A percentile compares a stretch with the other conserved stretches of the same genome.
phyloP scores from a whole-genome alignment of 2,888 invertebrate genomes.

The Apamea monoglypha region DNA sequence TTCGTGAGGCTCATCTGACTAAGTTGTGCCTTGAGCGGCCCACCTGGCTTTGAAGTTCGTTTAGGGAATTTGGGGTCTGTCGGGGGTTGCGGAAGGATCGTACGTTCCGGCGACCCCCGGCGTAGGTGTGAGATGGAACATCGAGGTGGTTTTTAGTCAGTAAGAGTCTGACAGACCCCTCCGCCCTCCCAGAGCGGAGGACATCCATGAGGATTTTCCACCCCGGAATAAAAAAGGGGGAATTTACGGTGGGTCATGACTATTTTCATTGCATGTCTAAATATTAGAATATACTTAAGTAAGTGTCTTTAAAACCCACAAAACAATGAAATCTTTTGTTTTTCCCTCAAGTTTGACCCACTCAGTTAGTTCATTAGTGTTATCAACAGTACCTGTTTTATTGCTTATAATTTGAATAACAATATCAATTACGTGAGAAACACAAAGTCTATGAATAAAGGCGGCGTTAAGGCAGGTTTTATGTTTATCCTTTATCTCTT shows the following conservation, averaged over 20 bases:
- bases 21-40: background rate
- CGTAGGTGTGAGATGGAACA: too few relatives aligned
- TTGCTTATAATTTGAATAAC: constrained; percentile 50
- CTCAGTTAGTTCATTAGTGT: constrained; percentile 20
- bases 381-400: constrained; percentile 56
- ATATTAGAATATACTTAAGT: background rate
- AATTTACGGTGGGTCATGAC: background rate
- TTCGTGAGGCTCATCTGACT: background rate
- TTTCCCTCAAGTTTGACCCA: background rate
- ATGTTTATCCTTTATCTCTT: constrained; percentile 19
- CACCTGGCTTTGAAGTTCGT: background rate
- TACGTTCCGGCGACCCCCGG: too few relatives aligned
- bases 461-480: constrained; percentile 11
- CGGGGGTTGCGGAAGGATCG: too few relatives aligned
- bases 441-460: constrained; percentile 41
- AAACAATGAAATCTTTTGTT: constrained; percentile 19
- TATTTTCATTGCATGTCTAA: background rate
- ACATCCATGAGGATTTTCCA: too few relatives aligned
- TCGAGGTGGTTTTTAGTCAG: too few relatives aligned
- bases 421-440: constrained; percentile 60
- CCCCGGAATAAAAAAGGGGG: too few relatives aligned
- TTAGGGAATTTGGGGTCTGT: too few relatives aligned
- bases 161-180: too few relatives aligned
- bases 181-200: too few relatives aligned
- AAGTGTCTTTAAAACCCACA: background rate